phyloP scores from a whole-genome alignment of 2,888 invertebrate species.

The Acanthosepion esculentum region DNA sequence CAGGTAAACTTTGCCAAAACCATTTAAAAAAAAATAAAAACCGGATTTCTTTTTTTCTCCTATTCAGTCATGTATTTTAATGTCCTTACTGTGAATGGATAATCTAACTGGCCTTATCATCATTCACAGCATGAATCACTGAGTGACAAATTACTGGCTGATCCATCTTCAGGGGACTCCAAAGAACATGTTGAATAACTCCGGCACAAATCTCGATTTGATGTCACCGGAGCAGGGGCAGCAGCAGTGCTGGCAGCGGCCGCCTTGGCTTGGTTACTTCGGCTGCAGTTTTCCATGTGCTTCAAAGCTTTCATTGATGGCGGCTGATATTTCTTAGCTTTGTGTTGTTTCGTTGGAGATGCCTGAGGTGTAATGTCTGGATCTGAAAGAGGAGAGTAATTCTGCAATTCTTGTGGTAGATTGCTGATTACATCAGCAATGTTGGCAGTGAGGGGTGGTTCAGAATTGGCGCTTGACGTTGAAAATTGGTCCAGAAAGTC shows the following conservation, averaged over 20 bases:
- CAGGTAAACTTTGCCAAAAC: too few relatives aligned
- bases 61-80: neutral
- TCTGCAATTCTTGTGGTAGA: neutral
- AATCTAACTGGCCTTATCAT: neutral
- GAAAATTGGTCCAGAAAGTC: constrained; percentile 65
- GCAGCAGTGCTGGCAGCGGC: neutral
- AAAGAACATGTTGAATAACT: constrained; percentile 24
- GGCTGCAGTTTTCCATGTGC: constrained; percentile 25
- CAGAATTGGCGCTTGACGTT: constrained; percentile 52
- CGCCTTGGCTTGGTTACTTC: neutral
- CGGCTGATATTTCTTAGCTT: neutral
- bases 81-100: neutral
- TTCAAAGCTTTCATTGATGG: constrained; percentile 35
- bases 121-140: constrained; percentile 60
- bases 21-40: too few relatives aligned
- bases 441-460: neutral
- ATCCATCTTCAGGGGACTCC: constrained; percentile 48
- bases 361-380: neutral
- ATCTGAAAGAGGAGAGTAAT: neutral
- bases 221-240: neutral
- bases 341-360: neutral
- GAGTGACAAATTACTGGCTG: constrained; percentile 51
- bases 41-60: too few relatives aligned
- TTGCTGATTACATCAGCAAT: neutral
- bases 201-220: neutral